A percentile compares a stretch with the other conserved stretches of the same genome.
These are phyloP conservation scores for Trichomalopsis sarcophagae DNA, from an alignment of 1,140 invertebrate species.

Conservation along the genomic window DNA sequence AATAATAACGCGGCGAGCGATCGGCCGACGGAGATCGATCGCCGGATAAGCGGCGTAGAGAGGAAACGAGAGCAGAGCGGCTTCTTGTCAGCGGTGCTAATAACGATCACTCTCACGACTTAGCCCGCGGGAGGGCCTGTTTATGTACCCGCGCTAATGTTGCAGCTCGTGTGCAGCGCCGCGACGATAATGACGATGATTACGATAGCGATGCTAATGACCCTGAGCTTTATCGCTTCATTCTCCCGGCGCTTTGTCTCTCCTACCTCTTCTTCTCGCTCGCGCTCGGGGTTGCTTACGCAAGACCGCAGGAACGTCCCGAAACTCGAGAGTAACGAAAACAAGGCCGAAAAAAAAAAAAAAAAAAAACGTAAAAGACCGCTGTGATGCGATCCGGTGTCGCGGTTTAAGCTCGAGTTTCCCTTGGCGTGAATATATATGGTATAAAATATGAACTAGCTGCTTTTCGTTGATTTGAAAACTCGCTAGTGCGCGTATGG, in stretches of 20 bases:
- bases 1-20: constrained; percentile 27
- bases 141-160: not conserved
- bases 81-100: constrained; percentile 30
- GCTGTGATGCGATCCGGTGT: not conserved
- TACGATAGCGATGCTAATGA: constrained; percentile 46
- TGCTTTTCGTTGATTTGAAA: constrained; percentile 46
- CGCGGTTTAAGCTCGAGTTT: constrained; percentile 5
- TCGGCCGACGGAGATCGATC: not conserved
- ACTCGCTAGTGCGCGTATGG: not conserved
- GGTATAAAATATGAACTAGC: not conserved
- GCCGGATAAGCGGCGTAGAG: not conserved
- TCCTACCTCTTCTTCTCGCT: not conserved
- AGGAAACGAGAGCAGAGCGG: constrained; percentile 6
- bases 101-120: constrained; percentile 45
- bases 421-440: not conserved
- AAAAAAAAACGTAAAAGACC: not conserved
- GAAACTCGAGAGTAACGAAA: not conserved
- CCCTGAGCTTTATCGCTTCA: constrained; percentile 59
- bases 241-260: constrained; percentile 43
- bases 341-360: not conserved
- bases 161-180: not conserved
- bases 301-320: not conserved
- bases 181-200: constrained; percentile 49
- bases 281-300: not conserved
- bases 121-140: constrained; percentile 31